Base-by-base conservation (phyloP, 2,113 vertebrate genomes). In the Anhinga anhinga region DNA sequence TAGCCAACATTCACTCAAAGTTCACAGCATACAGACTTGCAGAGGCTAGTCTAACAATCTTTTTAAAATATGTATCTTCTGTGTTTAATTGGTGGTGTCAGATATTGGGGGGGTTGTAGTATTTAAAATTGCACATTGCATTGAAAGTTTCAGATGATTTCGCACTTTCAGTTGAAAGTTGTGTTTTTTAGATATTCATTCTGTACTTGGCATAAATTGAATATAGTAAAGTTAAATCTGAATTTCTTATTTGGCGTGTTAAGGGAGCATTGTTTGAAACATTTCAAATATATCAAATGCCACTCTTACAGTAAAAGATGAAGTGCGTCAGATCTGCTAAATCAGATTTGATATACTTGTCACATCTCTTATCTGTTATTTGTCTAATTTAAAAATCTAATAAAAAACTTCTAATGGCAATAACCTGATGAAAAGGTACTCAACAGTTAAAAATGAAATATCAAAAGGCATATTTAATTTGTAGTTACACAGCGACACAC, bases 391-490 rank as follows among this genome's bases (percentile, higher is more conserved):
- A 55, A 78, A 95, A 92, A 86, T 77, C 63, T 70, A 62, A 73
- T 93, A 78, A 88, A 93, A 95, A 95, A 47, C 26, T 83, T 73
- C 14, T 90, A 88, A 70, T 88, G 85, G 88, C 87, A 80, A 21
- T 92, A 96, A 63, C 72, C 95, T 95, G 69, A 95, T 97, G 90
- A 93, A 92, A 96, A 96, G 90, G 79, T 90, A 96, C 82, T 94
- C 92, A 92, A 8, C 67, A 96, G 90, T 90, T 96, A 92, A 92
- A 95, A 96, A 87, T 69, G 89, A 93, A 92, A 82, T 95, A 93
- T 96, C 88, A 96, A 97, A 97, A 96, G 85, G 85, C 56, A 72
- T 88, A 90, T 92, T 93, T 97, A 96, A 97, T 97, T 95, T 93
- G 74, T 90, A 92, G 71, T 92, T 97, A 67, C 21, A 42, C 67